Conservation (phyloP, 2,113 vertebrate species). For the Tretioscincus oriximinensis region DNA sequence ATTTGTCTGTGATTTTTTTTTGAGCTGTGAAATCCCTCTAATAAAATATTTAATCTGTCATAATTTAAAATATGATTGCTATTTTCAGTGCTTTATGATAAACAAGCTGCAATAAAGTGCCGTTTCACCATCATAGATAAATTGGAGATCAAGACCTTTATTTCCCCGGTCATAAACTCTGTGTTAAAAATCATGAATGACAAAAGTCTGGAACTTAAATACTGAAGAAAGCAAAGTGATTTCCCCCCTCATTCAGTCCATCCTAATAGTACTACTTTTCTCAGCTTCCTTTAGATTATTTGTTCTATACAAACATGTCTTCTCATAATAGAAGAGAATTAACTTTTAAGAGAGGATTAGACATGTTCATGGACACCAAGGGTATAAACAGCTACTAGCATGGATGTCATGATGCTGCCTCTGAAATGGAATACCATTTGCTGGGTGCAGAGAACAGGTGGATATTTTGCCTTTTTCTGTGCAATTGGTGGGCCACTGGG, state of each 20-base stretch:
- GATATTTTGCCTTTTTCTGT: too few relatives aligned
- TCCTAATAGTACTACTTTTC: neutral
- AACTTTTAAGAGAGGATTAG: too few relatives aligned
- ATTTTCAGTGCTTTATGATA: conserved; percentile 21
- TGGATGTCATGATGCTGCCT: too few relatives aligned
- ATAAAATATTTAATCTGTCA: conserved; percentile 9
- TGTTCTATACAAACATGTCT: neutral
- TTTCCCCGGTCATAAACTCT: neutral
- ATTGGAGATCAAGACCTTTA: neutral
- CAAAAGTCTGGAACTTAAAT: neutral
- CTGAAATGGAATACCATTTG: too few relatives aligned
- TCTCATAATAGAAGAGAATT: neutral
- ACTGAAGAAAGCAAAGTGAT: neutral
- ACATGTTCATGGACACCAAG: too few relatives aligned
- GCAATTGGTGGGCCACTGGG: too few relatives aligned
- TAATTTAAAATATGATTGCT: conserved; percentile 15
- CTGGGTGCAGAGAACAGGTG: too few relatives aligned
- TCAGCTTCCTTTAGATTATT: too few relatives aligned
- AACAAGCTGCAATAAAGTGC: neutral
- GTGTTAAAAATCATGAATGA: neutral
- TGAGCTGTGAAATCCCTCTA: neutral
- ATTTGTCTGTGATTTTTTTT: neutral
- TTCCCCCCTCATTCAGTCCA: too few relatives aligned
- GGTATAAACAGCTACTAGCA: too few relatives aligned
- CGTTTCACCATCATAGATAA: neutral